A percentile compares a stretch with the other conserved stretches of the same genome.
Evolutionary conservation across 2,113 vertebrate species (phyloP).

Genomic region (Suncus etruscus): DNA sequence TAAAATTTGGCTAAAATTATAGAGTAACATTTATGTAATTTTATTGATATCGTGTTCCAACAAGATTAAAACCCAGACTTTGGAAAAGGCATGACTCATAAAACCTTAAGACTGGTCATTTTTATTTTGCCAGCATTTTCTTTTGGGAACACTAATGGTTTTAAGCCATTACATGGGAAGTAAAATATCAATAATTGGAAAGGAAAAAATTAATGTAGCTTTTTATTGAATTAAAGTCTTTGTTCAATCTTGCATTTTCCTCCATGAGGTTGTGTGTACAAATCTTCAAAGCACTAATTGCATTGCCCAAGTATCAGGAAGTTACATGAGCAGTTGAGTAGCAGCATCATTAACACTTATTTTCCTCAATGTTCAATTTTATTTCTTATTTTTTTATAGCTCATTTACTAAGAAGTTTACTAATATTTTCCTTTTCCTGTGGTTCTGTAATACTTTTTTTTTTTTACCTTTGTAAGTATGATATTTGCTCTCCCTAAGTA

Average conservation of each 20-base stretch:
- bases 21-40: conserved; percentile 21
- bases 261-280: neutral
- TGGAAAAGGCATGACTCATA: conserved; percentile 9
- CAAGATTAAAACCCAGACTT: neutral
- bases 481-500: conserved; percentile 3
- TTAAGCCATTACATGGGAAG: conserved; percentile 35
- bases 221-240: conserved; percentile 57
- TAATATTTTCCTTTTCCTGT: conserved; percentile 33
- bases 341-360: neutral
- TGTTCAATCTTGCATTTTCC: conserved; percentile 7
- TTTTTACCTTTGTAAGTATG: neutral
- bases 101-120: conserved; percentile 20
- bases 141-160: neutral
- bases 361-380: conserved; percentile 27
- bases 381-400: conserved; percentile 10
- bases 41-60: too few relatives aligned
- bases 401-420: conserved; percentile 6
- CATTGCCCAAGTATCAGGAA: conserved; percentile 22
- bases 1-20: conserved; percentile 45
- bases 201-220: conserved; percentile 28
- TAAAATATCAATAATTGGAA: conserved; percentile 36
- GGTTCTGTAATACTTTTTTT: neutral
- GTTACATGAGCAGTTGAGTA: neutral
- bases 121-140: conserved; percentile 30
- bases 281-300: conserved; percentile 1